These are phyloP conservation scores for Periphyllus acericola DNA, from an alignment of 2,888 invertebrate species.

Conservation along the genomic window DNA sequence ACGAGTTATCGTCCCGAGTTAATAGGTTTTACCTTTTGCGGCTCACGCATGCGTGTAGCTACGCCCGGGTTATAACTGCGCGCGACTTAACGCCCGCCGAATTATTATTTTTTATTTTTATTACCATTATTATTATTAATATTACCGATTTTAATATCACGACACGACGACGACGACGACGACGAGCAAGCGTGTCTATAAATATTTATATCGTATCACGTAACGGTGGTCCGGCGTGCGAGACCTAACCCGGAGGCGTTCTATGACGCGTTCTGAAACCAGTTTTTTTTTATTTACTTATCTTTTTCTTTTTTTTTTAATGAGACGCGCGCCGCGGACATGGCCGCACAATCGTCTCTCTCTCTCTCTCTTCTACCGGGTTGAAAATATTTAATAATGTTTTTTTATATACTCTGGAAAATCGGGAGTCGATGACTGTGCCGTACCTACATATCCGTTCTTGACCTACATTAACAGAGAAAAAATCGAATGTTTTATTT, in stretches of 20 bases:
- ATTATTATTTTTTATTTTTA: neutral
- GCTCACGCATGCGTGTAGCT: neutral
- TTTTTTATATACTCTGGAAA: neutral
- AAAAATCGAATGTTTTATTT: neutral
- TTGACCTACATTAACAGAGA: conserved; percentile 45
- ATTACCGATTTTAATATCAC: neutral
- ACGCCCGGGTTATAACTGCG: too few species aligned
- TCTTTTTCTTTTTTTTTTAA: neutral
- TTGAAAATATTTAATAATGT: neutral
- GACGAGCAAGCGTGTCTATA: neutral
- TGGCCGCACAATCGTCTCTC: neutral
- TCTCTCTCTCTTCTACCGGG: too few species aligned
- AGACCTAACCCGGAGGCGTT: conserved; percentile 7
- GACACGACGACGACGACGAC: neutral
- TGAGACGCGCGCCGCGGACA: neutral
- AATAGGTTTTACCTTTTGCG: neutral
- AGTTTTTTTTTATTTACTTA: neutral
- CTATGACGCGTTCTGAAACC: neutral
- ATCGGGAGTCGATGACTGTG: neutral
- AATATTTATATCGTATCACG: neutral
- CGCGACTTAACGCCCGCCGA: neutral
- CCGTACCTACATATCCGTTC: conserved; percentile 25
- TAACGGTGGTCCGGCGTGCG: conserved; percentile 11
- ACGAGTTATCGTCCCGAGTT: neutral
- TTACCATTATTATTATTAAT: neutral